phyloP scores from a whole-genome alignment of 2,888 invertebrate genomes.

The Leuctra nigra region DNA sequence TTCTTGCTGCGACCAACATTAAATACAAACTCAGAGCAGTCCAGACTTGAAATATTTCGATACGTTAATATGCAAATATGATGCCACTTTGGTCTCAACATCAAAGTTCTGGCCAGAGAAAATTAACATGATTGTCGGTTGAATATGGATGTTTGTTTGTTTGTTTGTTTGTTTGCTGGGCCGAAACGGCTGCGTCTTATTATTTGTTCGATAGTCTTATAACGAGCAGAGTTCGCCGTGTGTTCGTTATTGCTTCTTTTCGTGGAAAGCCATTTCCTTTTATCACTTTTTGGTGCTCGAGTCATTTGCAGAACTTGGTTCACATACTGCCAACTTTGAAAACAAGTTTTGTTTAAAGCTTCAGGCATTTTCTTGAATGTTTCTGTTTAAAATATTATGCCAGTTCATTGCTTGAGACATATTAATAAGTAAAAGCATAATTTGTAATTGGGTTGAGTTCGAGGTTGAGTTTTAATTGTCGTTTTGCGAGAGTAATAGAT shows the following conservation, averaged over 20 bases:
- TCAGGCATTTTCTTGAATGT: too few relatives aligned
- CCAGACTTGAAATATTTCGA: conserved; percentile 4
- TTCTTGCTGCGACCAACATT: conserved; percentile 4
- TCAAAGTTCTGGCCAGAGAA: neutral
- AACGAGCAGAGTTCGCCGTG: conserved; percentile 10
- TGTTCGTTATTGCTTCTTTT: conserved; percentile 18
- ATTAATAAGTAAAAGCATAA: too few relatives aligned
- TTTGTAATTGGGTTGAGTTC: too few relatives aligned
- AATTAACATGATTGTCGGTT: neutral
- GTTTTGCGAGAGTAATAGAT: too few relatives aligned
- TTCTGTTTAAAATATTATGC: neutral
- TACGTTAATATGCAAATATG: conserved; percentile 13
- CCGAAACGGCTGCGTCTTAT: conserved; percentile 10
- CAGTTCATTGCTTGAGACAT: too few relatives aligned
- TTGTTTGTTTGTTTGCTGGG: conserved; percentile 12
- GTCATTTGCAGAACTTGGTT: conserved; percentile 15
- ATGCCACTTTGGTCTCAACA: neutral
- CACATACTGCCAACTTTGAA: conserved; percentile 12
- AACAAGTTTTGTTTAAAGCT: conserved; percentile 6
- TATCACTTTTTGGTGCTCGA: conserved; percentile 17
- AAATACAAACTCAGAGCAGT: conserved; percentile 1
- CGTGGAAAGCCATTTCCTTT: conserved; percentile 15
- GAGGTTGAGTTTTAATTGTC: too few relatives aligned
- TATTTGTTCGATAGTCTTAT: conserved; percentile 10
- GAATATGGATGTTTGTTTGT: conserved; percentile 17